Evolutionary conservation across 1,140 invertebrate species (phyloP), one percentile per base, ranked within the genome.

Genomic region (Zelostemma sp.): DNA sequence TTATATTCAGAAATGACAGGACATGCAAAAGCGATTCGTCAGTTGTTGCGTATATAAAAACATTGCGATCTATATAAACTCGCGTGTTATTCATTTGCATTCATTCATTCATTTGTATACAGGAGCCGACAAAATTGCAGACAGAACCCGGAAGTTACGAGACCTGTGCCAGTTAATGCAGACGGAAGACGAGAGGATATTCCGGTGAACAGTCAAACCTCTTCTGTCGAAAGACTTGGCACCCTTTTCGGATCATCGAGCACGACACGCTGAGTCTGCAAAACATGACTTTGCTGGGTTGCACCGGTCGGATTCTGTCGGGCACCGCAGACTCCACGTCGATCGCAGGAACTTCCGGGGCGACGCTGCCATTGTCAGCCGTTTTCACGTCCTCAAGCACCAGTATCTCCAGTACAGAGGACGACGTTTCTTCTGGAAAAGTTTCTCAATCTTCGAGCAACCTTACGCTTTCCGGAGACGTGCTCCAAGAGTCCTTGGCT

Each of bases 211-310:
- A 93, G 92, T 82, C 91, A 93, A 79, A 90, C 92, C 15, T 92
- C 91, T 12, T 91, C 92, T 14, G 80, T 85, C 21, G 85, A 87
- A 89, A 89, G 81, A 88, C 89, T 1, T 89, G 90, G 9, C 92
- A 93, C 86, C 92, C 92, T 17, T 93, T 93, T 73, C 88, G 90
- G 76, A 92, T 95, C 40, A 94, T 95, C 72, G 93, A 95, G 68
- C 93, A 93, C 73, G 94, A 96, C 82, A 91, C 93, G 49, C 87
- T 94, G 74, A 95, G 93, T 78, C 86, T 96, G 71, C 93, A 95
- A 79, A 95, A 93, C 81, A 91, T 94, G 86, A 93, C 93, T 67
- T 95, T 93, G 59, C 83, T 95, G 63, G 93, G 93, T 16, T 87
- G 93, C 71, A 90, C 94, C 55, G 92, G 93, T 12, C 84, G 91